Conservation (phyloP, 2,797 vertebrate genomes). For the Myotis daubentonii region DNA sequence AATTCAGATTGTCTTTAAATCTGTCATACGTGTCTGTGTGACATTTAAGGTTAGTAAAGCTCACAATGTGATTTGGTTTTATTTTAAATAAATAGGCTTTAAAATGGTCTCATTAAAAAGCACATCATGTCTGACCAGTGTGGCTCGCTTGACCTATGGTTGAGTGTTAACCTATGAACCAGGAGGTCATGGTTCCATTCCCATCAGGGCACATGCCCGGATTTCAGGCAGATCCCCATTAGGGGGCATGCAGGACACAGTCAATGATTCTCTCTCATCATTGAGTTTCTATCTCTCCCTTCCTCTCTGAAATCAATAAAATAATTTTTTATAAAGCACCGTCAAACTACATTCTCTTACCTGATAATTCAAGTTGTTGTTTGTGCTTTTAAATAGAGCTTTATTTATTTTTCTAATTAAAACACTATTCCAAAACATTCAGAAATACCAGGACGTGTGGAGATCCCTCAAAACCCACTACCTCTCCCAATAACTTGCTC, state of each 20-base stretch:
- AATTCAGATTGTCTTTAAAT: not conserved
- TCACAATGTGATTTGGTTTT: not conserved
- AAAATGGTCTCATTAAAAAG: not conserved
- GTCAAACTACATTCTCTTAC: slow-evolving; percentile 6
- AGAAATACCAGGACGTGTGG: not conserved
- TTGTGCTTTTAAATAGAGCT: not conserved
- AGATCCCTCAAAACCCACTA: not conserved
- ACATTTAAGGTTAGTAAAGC: not conserved
- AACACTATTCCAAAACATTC: not conserved
- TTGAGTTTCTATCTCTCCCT: no score
- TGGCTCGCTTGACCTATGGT: no score
- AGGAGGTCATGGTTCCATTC: no score
- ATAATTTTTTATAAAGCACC: not conserved
- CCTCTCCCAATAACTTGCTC: not conserved
- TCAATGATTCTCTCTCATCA: no score
- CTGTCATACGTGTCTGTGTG: not conserved
- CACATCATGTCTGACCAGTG: not conserved
- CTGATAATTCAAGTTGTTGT: not conserved
- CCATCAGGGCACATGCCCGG: no score
- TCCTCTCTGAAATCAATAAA: no score
- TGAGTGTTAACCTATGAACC: no score
- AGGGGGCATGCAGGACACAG: no score
- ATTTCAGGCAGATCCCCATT: no score
- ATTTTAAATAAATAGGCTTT: slow-evolving; percentile 2
- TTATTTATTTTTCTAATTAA: not conserved